phyloP scores from a whole-genome alignment of 2,113 vertebrate species.

The Cyrtonyx montezumae region DNA sequence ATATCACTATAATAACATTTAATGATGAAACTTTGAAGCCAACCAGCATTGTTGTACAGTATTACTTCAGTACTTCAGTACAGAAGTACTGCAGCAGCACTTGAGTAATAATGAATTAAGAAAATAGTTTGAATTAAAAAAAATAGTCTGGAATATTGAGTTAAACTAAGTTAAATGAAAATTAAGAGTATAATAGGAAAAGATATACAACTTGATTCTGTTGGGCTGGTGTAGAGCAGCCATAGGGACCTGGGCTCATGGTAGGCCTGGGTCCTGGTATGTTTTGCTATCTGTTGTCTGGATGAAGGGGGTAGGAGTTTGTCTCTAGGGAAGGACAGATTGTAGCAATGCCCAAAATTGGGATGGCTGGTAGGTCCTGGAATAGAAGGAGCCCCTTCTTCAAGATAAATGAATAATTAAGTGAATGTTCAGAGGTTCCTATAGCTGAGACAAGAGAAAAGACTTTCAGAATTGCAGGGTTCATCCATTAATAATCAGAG shows the following conservation, averaged over 20 bases:
- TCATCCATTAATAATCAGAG: not conserved
- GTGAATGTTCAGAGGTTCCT: not conserved
- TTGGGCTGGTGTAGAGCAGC: not conserved
- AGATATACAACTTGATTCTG: not conserved
- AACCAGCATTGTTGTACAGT: not conserved
- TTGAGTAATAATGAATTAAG: not conserved
- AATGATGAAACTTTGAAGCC: not conserved
- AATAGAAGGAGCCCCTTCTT: not conserved
- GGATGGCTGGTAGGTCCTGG: not conserved
- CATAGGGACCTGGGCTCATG: not conserved
- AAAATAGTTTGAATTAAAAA: not conserved
- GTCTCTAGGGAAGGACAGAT: too few species aligned
- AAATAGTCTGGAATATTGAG: accelerated
- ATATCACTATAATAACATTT: not conserved
- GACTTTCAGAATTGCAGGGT: not conserved
- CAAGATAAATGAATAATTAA: not conserved
- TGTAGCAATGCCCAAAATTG: not conserved
- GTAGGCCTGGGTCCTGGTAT: not conserved
- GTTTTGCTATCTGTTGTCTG: not conserved
- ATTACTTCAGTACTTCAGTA: not conserved
- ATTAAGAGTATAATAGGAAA: not conserved
- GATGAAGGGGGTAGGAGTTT: too few species aligned
- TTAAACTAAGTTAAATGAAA: not conserved
- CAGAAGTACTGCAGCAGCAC: not conserved
- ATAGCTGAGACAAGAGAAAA: not conserved